phyloP scores from a whole-genome alignment of 2,797 vertebrate species.

The Periparus ater region DNA sequence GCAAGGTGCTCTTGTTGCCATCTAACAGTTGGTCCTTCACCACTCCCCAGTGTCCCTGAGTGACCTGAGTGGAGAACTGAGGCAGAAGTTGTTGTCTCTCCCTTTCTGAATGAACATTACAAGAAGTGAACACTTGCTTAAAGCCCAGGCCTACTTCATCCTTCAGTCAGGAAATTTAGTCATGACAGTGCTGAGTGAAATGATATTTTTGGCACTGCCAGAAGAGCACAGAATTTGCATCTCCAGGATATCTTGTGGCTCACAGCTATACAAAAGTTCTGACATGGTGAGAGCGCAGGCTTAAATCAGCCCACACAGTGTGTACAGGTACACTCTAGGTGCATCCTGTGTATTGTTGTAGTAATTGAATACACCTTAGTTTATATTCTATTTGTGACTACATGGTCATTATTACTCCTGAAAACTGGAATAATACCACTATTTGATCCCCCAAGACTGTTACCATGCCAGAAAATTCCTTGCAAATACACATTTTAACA shows the following conservation, averaged over 20 bases:
- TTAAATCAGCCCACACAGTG: background rate
- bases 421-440: background rate
- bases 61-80: background rate
- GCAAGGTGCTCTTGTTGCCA: background rate
- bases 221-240: background rate
- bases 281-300: background rate
- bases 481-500: background rate
- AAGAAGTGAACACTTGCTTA: background rate
- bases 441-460: background rate
- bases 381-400: background rate
- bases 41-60: fast-evolving
- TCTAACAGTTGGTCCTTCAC: background rate
- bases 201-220: background rate
- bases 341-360: background rate
- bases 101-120: background rate
- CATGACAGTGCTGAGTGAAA: background rate
- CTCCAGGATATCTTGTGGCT: background rate
- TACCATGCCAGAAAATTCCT: background rate
- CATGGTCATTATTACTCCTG: background rate
- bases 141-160: background rate
- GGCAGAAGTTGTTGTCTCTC: background rate
- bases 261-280: fast-evolving
- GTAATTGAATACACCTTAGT: background rate
- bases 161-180: background rate
- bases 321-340: background rate